Conservation (phyloP, 1,140 invertebrate species). For the Drosophila cardini region DNA sequence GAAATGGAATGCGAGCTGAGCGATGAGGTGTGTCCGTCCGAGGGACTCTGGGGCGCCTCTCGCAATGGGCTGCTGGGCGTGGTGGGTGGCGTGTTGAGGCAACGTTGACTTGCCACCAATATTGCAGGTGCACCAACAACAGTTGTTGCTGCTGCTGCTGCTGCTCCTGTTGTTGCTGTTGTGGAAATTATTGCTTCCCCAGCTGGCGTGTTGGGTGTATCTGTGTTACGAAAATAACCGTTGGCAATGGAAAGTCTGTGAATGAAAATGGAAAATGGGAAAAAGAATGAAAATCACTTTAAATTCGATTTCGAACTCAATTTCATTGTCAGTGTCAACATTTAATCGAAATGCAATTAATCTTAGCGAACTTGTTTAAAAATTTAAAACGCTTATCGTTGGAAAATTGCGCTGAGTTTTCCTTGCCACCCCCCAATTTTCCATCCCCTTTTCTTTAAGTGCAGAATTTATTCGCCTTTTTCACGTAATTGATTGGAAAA, state of each 20-base stretch:
- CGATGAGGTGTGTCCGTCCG: constrained; percentile 76
- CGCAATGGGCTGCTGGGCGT: constrained; percentile 76
- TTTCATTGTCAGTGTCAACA: constrained; percentile 70
- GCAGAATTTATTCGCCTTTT: not conserved
- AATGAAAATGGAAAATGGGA: constrained; percentile 5
- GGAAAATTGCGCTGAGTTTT: constrained; percentile 20
- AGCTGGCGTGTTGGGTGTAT: constrained; percentile 38
- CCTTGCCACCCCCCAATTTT: not conserved
- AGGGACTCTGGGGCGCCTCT: constrained; percentile 76
- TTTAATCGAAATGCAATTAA: constrained; percentile 47
- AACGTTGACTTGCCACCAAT: constrained; percentile 65
- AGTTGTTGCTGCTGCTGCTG: constrained; percentile 32
- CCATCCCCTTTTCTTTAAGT: not conserved
- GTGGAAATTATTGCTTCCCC: constrained; percentile 7
- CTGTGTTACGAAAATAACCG: constrained; percentile 57
- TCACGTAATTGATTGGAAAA: constrained; percentile 78
- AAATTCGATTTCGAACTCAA: constrained; percentile 7
- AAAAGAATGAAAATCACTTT: not conserved
- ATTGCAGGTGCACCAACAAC: constrained; percentile 31
- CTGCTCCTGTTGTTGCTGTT: constrained; percentile 26
- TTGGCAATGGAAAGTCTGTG: constrained; percentile 52
- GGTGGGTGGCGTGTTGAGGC: constrained; percentile 78
- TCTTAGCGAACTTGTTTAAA: constrained; percentile 7
- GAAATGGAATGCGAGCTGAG: constrained; percentile 78
- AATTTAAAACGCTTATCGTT: constrained; percentile 61